A percentile compares a stretch with the other conserved stretches of the same genome.
Conservation (phyloP, 2,888 invertebrate genomes). For the Sarcophaga rosellei region DNA sequence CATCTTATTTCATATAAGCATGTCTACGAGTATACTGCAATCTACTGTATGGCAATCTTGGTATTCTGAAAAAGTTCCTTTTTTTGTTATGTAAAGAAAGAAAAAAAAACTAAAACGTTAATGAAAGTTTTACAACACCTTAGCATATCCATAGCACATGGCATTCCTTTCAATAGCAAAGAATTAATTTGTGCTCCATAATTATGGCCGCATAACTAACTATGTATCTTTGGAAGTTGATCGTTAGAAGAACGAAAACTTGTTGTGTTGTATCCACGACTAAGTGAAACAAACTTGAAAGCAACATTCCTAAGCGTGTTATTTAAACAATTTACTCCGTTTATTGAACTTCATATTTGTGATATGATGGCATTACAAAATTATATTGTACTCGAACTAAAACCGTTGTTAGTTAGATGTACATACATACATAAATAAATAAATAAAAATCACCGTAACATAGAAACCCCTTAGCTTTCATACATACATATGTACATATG, state of each 20-base stretch:
- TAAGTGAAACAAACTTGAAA: conserved; percentile 53
- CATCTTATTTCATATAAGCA: too few species aligned
- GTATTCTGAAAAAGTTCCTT: neutral
- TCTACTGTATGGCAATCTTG: too few species aligned
- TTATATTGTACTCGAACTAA: neutral
- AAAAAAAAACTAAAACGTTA: neutral
- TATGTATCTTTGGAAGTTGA: neutral
- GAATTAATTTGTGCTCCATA: conserved; percentile 27
- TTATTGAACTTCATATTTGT: conserved; percentile 62
- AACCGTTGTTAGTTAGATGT: too few species aligned
- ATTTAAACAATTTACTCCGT: conserved; percentile 62
- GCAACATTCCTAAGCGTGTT: conserved; percentile 57
- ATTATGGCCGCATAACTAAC: conserved; percentile 36
- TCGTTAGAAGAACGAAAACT: neutral
- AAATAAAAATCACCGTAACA: conserved; percentile 40
- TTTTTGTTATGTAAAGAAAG: neutral
- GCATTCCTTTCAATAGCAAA: neutral
- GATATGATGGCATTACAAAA: conserved; percentile 40
- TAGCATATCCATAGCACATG: neutral
- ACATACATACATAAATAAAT: conserved; percentile 5
- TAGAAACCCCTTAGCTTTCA: neutral
- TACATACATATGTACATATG: too few species aligned
- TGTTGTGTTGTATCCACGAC: neutral
- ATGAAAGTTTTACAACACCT: conserved; percentile 32
- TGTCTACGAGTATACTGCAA: too few species aligned